Evolutionary conservation across 2,797 vertebrate genomes (phyloP), one percentile per base, ranked within the genome.

Genomic region (Kryptolebias ocellatus): DNA sequence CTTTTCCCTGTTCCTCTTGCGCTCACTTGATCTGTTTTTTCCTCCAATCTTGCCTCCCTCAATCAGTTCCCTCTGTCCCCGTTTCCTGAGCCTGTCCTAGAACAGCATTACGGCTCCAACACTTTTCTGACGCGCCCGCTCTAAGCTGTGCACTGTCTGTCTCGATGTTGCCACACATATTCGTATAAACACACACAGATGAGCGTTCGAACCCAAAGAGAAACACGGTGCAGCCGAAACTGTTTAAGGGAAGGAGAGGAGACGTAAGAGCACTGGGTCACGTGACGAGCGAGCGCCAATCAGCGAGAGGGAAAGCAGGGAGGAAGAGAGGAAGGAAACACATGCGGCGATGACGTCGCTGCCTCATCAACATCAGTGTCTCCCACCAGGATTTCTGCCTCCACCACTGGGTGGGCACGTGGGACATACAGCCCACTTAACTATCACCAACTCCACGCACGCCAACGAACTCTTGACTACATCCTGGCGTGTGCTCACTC

Each of bases 261-360:
- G 87, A 90, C 87, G 79, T 78, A 69, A 24, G 83, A 86, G 80
- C 83, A 74, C 73, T 81, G 61, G 84, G 88, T 93, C 91, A 93
- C 44, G 10, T 89, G 90, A 85, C 77, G 60, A 42, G 51, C 44
- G 59, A 73, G 67, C 57, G 65, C 92, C 92, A 92, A 90, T 90
- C 76, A 86, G 86, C 12, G 37, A 72, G 74, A 69, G 81, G 74
- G 70, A 85, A 76, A 82, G 79, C 74, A 71, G 58, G 64, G 78
- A 85, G 83, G 60, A 74, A 69, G 84, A 76, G 74, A 90, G 83
- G 83, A 74, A 81, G 83, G 79, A 87, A 89, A 86, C 79, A 81
- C 76, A 81, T 78, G 87, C 80, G 72, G 86, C 70, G 72, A 72
- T 93, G 90, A 93, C 84, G 85, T 85, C 76, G 83, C 76, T 47